A percentile compares a stretch with the other conserved stretches of the same genome.
Conservation (phyloP, 2,888 invertebrate species). For the Diplazon laetatorius region DNA sequence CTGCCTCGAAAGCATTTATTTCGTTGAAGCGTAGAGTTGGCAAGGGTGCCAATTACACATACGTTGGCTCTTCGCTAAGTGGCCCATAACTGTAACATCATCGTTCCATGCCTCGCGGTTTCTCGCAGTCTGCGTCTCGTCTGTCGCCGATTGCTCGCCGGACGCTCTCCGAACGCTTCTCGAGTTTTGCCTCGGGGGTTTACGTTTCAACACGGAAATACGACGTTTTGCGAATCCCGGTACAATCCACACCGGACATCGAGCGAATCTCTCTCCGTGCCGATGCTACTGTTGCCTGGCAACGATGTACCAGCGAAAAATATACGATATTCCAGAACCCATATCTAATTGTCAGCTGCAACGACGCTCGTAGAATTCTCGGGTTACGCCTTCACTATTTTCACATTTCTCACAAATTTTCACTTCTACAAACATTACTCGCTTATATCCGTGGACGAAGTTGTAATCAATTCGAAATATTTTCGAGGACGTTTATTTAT, state of each 20-base stretch:
- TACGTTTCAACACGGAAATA: slow-evolving; percentile 29
- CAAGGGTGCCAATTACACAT: not conserved
- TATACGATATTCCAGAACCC: slow-evolving; percentile 58
- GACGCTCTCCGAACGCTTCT: slow-evolving; percentile 21
- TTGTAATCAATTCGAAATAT: too few species aligned
- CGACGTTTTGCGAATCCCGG: slow-evolving; percentile 17
- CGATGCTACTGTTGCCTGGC: slow-evolving; percentile 1
- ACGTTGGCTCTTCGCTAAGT: not conserved
- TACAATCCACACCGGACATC: slow-evolving; percentile 26
- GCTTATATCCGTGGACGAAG: slow-evolving; percentile 21
- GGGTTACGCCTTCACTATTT: slow-evolving; percentile 19
- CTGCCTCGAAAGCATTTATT: too few species aligned
- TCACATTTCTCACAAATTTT: not conserved
- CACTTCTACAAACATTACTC: slow-evolving; percentile 23
- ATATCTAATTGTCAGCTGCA: slow-evolving; percentile 63
- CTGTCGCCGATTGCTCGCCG: slow-evolving; percentile 32
- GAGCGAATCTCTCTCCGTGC: slow-evolving; percentile 25
- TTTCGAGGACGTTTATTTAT: too few species aligned
- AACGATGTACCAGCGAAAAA: slow-evolving; percentile 31
- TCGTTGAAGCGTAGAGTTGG: not conserved
- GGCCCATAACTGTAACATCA: not conserved
- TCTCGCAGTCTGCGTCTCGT: slow-evolving; percentile 29
- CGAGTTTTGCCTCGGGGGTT: slow-evolving; percentile 34
- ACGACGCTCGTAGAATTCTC: slow-evolving; percentile 31
- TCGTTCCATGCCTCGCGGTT: not conserved